Conservation (phyloP, 2,888 invertebrate species). For the Lottia scabra region DNA sequence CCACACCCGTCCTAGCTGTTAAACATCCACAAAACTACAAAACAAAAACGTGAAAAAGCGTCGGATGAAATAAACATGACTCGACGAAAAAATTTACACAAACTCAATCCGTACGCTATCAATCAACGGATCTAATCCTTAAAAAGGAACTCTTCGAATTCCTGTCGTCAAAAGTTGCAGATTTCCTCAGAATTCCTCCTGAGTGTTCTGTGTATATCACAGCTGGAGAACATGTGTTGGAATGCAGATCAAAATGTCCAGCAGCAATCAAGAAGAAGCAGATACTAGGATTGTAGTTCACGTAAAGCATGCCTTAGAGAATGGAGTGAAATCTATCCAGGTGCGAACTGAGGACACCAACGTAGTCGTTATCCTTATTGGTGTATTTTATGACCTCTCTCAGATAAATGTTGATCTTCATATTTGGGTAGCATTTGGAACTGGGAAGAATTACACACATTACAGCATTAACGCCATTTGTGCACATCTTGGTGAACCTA, state of each 20-base stretch:
- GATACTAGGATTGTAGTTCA: conserved; percentile 21
- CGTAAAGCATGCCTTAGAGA: neutral
- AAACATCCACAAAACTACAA: too few relatives aligned
- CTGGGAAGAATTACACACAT: conserved; percentile 9
- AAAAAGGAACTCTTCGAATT: too few relatives aligned
- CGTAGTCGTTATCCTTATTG: conserved; percentile 4
- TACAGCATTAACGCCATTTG: conserved; percentile 8
- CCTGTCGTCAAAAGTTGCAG: too few relatives aligned
- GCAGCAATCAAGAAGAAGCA: conserved; percentile 9
- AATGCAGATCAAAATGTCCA: neutral
- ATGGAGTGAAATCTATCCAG: neutral
- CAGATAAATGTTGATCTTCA: neutral
- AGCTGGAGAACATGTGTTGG: neutral
- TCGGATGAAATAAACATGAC: too few relatives aligned
- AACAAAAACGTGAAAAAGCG: too few relatives aligned
- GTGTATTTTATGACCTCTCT: neutral
- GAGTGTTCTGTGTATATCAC: too few relatives aligned
- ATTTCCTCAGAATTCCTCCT: too few relatives aligned
- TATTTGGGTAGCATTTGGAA: conserved; percentile 11
- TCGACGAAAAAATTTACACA: too few relatives aligned
- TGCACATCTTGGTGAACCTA: neutral
- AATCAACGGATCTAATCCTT: too few relatives aligned
- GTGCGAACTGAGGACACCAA: neutral
- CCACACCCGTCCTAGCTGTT: too few relatives aligned
- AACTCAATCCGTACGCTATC: too few relatives aligned